Evolutionary conservation across 2,797 vertebrate genomes (phyloP).

Genomic region (Eurystomus glaucurus): DNA sequence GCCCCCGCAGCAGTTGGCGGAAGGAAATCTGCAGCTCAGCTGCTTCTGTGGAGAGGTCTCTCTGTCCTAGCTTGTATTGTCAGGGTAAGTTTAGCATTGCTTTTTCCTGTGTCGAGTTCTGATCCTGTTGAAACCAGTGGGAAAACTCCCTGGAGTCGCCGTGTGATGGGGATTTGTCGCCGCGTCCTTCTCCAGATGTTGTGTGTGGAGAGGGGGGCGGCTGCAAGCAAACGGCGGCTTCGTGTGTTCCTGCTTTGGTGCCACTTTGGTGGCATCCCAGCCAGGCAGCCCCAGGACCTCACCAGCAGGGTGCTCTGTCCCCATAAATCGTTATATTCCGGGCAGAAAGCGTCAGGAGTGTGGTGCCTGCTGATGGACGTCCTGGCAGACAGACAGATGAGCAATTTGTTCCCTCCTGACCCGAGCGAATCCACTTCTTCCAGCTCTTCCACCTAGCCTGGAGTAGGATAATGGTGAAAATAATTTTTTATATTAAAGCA

Average conservation of each 20-base stretch:
- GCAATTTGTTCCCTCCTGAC: conserved; percentile 23
- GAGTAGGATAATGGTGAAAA: conserved; percentile 16
- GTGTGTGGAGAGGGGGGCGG: background rate
- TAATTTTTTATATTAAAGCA: background rate
- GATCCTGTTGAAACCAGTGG: background rate
- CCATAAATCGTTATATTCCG: background rate
- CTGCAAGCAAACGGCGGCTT: background rate
- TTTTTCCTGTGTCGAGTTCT: background rate
- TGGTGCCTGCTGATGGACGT: background rate
- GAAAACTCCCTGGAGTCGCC: fast-evolving
- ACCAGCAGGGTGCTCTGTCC: fast-evolving
- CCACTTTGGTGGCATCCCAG: background rate
- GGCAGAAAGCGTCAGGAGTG: fast-evolving
- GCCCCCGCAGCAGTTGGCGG: background rate
- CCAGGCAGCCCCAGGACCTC: background rate
- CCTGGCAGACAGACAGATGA: conserved; percentile 10
- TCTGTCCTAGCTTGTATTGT: background rate
- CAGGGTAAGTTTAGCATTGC: background rate
- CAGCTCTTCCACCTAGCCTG: conserved; percentile 13
- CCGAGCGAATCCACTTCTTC: conserved; percentile 12
- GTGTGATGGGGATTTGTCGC: background rate
- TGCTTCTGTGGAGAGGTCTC: background rate
- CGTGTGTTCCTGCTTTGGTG: background rate
- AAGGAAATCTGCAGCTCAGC: conserved; percentile 52
- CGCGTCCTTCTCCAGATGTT: background rate